phyloP scores from a whole-genome alignment of 1,140 invertebrate genomes.

The Polypedilum pembai region DNA sequence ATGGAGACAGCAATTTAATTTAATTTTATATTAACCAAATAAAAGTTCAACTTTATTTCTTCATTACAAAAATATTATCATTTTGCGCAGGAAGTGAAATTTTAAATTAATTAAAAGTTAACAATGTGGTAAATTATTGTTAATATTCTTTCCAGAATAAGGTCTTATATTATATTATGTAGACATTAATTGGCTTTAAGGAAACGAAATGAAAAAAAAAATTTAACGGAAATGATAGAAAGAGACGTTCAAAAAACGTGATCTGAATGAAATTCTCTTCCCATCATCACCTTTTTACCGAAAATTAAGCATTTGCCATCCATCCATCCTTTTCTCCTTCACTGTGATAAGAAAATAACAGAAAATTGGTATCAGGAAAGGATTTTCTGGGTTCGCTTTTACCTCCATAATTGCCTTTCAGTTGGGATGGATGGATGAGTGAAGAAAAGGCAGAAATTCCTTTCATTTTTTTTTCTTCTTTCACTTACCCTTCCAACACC shows the following conservation, averaged over 20 bases:
- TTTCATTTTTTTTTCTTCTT: neutral
- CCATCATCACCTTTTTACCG: conserved; percentile 7
- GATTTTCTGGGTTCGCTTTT: neutral
- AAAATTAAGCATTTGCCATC: conserved; percentile 12
- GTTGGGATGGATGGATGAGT: neutral
- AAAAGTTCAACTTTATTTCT: neutral
- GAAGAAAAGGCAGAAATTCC: neutral
- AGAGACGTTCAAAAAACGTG: neutral
- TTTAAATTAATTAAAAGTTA: conserved; percentile 26
- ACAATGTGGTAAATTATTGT: conserved; percentile 20
- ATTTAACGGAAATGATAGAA: neutral
- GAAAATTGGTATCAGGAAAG: conserved; percentile 5
- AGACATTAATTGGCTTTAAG: conserved; percentile 7
- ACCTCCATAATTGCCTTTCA: conserved; percentile 3
- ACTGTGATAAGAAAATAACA: neutral
- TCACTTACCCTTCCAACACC: neutral
- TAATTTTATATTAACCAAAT: neutral
- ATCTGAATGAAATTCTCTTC: neutral
- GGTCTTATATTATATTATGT: neutral
- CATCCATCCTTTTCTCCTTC: neutral
- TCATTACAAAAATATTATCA: neutral
- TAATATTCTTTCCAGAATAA: neutral
- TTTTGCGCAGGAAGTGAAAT: neutral
- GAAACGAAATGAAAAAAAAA: neutral
- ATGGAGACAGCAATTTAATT: neutral